A percentile compares a stretch with the other conserved stretches of the same genome.
Conservation (phyloP, 2,113 vertebrate genomes). For the Notothenia coriiceps region DNA sequence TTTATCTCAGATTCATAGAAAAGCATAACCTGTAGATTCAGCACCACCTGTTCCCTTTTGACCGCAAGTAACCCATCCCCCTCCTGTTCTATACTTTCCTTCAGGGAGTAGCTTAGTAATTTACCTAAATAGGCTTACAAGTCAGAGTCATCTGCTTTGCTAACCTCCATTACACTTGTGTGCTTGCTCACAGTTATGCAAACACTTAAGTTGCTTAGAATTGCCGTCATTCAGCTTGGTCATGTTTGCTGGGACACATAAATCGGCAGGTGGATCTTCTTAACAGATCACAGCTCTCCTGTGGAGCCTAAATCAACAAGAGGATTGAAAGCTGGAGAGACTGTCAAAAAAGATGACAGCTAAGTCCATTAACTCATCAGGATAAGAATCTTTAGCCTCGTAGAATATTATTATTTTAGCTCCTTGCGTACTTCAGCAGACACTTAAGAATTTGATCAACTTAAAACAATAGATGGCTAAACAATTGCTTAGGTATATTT, state of each 20-base stretch:
- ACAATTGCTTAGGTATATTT: too few species aligned
- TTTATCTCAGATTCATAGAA: conserved; percentile 1
- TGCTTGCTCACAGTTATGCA: conserved; percentile 56
- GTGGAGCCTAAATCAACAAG: not conserved
- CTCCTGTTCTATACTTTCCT: conserved; percentile 61
- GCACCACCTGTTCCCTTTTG: conserved; percentile 55
- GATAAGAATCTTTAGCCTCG: conserved; percentile 55
- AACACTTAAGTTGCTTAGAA: conserved; percentile 47
- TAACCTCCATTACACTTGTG: conserved; percentile 28
- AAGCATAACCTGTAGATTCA: conserved; percentile 21
- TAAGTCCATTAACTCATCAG: conserved; percentile 54
- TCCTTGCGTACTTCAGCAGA: not conserved
- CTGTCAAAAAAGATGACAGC: conserved; percentile 42
- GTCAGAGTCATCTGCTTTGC: conserved; percentile 68
- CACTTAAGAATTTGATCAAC: not conserved
- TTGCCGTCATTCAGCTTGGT: conserved; percentile 22
- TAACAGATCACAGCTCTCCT: not conserved
- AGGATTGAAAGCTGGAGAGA: conserved; percentile 33
- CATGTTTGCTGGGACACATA: conserved; percentile 10
- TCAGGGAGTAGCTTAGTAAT: conserved; percentile 73
- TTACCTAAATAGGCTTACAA: conserved; percentile 77
- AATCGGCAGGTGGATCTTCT: not conserved
- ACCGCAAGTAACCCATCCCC: conserved; percentile 54
- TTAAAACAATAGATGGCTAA: not conserved
- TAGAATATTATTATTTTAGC: conserved; percentile 38